phyloP scores from a whole-genome alignment of 2,888 invertebrate species.

The Polylopha cassiicola region DNA sequence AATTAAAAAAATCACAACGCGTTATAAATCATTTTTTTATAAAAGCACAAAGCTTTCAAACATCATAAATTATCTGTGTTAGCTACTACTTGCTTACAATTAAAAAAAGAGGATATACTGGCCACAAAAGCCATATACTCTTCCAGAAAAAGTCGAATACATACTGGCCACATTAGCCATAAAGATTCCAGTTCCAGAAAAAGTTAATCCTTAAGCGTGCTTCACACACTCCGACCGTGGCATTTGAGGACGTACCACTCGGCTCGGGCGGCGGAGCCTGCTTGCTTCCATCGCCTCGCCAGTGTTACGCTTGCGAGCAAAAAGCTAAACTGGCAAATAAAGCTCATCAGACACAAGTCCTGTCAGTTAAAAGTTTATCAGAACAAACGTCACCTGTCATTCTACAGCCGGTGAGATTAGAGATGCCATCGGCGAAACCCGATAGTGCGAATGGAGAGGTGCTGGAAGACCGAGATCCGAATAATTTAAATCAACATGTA shows the following conservation, averaged over 20 bases:
- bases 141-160: too few species aligned
- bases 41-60: constrained; percentile 1
- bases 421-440: constrained; percentile 45
- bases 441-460: constrained; percentile 63
- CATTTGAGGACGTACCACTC: constrained; percentile 52
- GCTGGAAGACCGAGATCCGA: constrained; percentile 83
- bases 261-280: constrained; percentile 52
- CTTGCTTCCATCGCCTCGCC: constrained; percentile 42
- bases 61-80: too few species aligned
- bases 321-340: constrained; percentile 48
- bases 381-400: too few species aligned
- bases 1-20: background rate
- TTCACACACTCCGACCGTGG: constrained; percentile 44
- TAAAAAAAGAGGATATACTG: too few species aligned
- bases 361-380: constrained; percentile 1
- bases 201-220: constrained; percentile 1
- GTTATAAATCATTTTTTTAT: background rate
- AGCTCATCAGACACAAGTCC: too few species aligned
- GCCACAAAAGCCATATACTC: too few species aligned
- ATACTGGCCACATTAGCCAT: too few species aligned
- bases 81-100: too few species aligned
- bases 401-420: constrained; percentile 20
- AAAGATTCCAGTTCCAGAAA: too few species aligned
- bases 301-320: constrained; percentile 51
- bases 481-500: constrained; percentile 81